Conservation (phyloP, 1,140 invertebrate species). For the Zaprionus lachaisei region DNA sequence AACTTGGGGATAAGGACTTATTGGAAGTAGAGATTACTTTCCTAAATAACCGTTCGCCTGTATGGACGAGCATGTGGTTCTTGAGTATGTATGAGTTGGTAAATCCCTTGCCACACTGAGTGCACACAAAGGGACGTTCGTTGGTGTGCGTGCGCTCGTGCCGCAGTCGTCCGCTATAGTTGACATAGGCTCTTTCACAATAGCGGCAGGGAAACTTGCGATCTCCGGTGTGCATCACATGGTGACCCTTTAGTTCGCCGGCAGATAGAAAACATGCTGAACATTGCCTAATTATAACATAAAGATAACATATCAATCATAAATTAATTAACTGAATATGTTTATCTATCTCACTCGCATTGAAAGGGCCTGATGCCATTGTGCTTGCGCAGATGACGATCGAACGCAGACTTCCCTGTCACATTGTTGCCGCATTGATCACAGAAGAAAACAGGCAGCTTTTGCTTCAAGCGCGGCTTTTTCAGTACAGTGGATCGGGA, state of each 20-base stretch:
- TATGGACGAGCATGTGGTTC: slow-evolving; percentile 72
- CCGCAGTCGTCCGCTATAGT: slow-evolving; percentile 64
- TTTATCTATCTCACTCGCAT: slow-evolving; percentile 57
- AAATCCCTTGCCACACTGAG: slow-evolving; percentile 86
- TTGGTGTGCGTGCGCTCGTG: slow-evolving; percentile 86
- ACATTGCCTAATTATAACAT: slow-evolving; percentile 43
- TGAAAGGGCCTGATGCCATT: slow-evolving; percentile 67
- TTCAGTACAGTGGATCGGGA: slow-evolving; percentile 1
- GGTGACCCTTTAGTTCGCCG: slow-evolving; percentile 74
- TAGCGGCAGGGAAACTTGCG: slow-evolving; percentile 67
- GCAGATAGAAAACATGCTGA: slow-evolving; percentile 70
- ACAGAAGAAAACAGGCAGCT: slow-evolving; percentile 61
- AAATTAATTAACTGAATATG: not conserved
- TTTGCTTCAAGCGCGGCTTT: slow-evolving; percentile 45
- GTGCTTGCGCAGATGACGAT: slow-evolving; percentile 70
- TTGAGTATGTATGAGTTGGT: slow-evolving; percentile 84
- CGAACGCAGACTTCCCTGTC: slow-evolving; percentile 64
- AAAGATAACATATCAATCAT: not conserved
- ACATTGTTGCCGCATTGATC: slow-evolving; percentile 70
- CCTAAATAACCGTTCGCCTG: slow-evolving; percentile 71
- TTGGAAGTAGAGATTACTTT: not conserved
- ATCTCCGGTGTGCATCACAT: slow-evolving; percentile 67
- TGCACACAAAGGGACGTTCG: slow-evolving; percentile 86
- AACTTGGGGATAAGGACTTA: not conserved
- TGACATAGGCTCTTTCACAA: slow-evolving; percentile 68